Evolutionary conservation across 35 echinoderm and acorn worm genomes (phyloP).

Genomic region (Strongylocentrotus purpuratus): DNA sequence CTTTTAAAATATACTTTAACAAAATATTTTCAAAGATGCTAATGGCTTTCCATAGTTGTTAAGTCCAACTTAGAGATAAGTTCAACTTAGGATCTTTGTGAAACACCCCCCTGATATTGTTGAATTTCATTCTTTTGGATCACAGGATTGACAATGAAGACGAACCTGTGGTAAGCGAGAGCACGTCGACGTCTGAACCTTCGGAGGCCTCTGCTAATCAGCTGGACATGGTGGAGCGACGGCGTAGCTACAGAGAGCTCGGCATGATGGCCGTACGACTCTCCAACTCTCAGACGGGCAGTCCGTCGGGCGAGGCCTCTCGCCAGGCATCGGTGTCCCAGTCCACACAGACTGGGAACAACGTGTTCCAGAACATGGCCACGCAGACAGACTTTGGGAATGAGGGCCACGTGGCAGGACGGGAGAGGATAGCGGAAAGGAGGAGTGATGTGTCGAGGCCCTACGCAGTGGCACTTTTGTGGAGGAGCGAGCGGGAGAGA

Average conservation of each 20-base stretch:
- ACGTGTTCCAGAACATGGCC: conserved; percentile 51
- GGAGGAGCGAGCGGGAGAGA: not conserved
- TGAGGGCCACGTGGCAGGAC: conserved; percentile 9
- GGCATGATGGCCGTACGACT: conserved; percentile 36
- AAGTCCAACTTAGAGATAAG: too few species aligned
- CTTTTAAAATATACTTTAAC: too few species aligned
- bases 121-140: too few species aligned
- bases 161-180: not conserved
- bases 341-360: conserved; percentile 56
- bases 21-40: too few species aligned
- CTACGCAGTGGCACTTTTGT: conserved; percentile 8
- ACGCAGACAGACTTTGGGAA: conserved; percentile 62
- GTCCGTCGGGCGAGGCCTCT: not conserved
- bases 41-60: too few species aligned
- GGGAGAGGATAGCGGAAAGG: conserved; percentile 15
- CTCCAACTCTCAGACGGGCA: not conserved
- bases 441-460: conserved; percentile 24
- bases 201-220: not conserved
- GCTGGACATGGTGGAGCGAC: conserved; percentile 53
- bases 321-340: not conserved
- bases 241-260: conserved; percentile 62
- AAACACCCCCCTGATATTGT: too few species aligned
- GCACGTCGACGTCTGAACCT: not conserved
- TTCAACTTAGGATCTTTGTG: too few species aligned
- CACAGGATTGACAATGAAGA: conserved; percentile 46